phyloP scores from a whole-genome alignment of 1,140 invertebrate species.

The Planococcus citri region DNA sequence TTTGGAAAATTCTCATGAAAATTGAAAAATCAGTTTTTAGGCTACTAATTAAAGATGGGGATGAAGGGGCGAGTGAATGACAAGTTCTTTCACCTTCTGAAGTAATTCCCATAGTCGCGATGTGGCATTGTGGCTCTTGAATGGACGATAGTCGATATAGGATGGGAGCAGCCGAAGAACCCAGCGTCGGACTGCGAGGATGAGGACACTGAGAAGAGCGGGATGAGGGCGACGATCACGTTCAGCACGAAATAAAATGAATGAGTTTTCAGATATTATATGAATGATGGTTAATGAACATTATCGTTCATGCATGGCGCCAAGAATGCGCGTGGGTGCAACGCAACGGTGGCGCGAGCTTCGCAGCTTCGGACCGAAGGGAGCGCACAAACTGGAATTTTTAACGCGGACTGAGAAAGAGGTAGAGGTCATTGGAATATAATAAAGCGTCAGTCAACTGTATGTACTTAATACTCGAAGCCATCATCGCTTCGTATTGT shows the following conservation, averaged over 20 bases:
- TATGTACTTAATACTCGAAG: constrained; percentile 3
- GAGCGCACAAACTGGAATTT: background rate
- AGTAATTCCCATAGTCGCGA: too few relatives aligned
- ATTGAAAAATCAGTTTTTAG: too few relatives aligned
- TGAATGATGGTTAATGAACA: constrained; percentile 3
- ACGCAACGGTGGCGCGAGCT: background rate
- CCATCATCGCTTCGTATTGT: constrained; percentile 1
- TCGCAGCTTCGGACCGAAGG: too few relatives aligned
- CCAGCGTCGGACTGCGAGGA: too few relatives aligned
- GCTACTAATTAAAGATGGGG: too few relatives aligned
- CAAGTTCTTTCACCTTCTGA: too few relatives aligned
- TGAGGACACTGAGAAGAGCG: background rate
- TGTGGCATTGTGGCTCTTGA: too few relatives aligned
- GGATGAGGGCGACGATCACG: too few relatives aligned
- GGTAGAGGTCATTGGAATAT: constrained; percentile 2
- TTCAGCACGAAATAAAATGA: background rate
- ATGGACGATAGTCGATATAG: too few relatives aligned
- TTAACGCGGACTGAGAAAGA: background rate
- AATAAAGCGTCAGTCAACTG: constrained; percentile 6
- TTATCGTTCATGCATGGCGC: background rate
- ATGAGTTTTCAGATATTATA: background rate
- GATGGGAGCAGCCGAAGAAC: too few relatives aligned
- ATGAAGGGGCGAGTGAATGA: too few relatives aligned
- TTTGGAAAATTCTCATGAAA: too few relatives aligned
- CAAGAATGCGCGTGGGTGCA: background rate